These are phyloP conservation scores for Mustela nigripes DNA, from an alignment of 2,113 vertebrate species.

Conservation along the genomic window DNA sequence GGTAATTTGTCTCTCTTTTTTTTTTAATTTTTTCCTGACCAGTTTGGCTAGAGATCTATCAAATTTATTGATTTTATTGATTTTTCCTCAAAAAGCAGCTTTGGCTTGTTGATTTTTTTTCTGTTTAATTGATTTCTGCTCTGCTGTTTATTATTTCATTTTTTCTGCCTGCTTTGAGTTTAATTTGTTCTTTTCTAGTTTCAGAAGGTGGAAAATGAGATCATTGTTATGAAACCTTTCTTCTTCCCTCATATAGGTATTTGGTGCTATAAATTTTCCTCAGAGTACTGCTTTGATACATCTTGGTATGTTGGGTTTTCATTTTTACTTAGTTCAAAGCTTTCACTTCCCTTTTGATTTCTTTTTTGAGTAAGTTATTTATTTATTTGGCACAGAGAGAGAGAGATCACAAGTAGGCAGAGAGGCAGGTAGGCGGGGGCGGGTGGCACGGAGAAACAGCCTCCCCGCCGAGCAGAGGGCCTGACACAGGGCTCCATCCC, in stretches of 20 bases:
- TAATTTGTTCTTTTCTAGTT: not conserved
- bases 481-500: too few relatives aligned
- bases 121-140: constrained; percentile 16
- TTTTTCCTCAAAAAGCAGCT: not conserved
- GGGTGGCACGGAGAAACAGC: too few relatives aligned
- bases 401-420: too few relatives aligned
- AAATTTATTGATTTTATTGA: not conserved
- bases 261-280: not conserved
- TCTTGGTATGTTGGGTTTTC: not conserved
- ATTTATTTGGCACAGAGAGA: too few relatives aligned
- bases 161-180: not conserved
- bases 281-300: not conserved
- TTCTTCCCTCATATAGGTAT: not conserved
- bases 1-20: not conserved
- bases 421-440: too few relatives aligned
- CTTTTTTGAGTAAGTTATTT: not conserved
- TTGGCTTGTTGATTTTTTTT: not conserved
- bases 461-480: too few relatives aligned
- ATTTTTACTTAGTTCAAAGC: constrained; percentile 7
- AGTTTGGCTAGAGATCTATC: not conserved
- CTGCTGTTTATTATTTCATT: not conserved
- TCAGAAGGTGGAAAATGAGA: not conserved
- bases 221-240: not conserved
- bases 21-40: not conserved
- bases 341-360: not conserved